Evolutionary conservation across 2,797 vertebrate genomes (phyloP).

Genomic region (Taenioides sp.): DNA sequence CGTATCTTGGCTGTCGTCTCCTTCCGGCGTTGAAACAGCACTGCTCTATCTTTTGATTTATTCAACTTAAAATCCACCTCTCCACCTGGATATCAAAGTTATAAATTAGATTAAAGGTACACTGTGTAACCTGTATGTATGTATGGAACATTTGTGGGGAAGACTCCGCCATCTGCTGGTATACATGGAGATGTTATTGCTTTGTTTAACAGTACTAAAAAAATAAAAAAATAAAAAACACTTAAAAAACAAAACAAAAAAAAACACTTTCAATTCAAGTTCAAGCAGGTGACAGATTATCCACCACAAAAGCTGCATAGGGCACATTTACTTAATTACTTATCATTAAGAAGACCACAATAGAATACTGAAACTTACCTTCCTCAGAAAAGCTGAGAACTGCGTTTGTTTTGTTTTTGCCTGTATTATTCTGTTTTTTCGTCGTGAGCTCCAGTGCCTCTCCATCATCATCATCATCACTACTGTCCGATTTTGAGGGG

Average conservation of each 20-base stretch:
- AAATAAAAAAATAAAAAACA: too few species aligned
- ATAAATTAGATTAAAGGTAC: too few species aligned
- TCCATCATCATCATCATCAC: slow-evolving; percentile 49
- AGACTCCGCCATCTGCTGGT: too few species aligned
- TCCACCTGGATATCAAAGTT: slow-evolving; percentile 40
- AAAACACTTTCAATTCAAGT: too few species aligned
- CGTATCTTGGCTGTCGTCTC: slow-evolving; percentile 40
- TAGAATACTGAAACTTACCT: slow-evolving; percentile 62
- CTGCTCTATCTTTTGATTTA: slow-evolving; percentile 77
- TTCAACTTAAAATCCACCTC: slow-evolving; percentile 81
- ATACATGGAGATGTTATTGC: too few species aligned
- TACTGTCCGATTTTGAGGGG: slow-evolving; percentile 40
- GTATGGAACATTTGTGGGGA: too few species aligned
- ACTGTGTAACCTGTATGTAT: too few species aligned
- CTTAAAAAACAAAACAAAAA: too few species aligned
- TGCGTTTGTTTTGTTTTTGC: slow-evolving; percentile 37
- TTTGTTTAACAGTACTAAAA: too few species aligned
- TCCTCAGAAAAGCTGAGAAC: slow-evolving; percentile 74
- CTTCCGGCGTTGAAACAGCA: slow-evolving; percentile 81
- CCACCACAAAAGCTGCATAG: too few species aligned
- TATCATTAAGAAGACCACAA: background rate
- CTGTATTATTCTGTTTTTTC: slow-evolving; percentile 16
- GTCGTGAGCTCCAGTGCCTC: slow-evolving; percentile 23
- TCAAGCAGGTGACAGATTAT: too few species aligned
- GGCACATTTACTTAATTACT: background rate